A percentile compares a stretch with the other conserved stretches of the same genome.
These are phyloP conservation scores for Myrmecophaga tridactyla DNA, from an alignment of 2,113 vertebrate genomes.

Conservation along the genomic window DNA sequence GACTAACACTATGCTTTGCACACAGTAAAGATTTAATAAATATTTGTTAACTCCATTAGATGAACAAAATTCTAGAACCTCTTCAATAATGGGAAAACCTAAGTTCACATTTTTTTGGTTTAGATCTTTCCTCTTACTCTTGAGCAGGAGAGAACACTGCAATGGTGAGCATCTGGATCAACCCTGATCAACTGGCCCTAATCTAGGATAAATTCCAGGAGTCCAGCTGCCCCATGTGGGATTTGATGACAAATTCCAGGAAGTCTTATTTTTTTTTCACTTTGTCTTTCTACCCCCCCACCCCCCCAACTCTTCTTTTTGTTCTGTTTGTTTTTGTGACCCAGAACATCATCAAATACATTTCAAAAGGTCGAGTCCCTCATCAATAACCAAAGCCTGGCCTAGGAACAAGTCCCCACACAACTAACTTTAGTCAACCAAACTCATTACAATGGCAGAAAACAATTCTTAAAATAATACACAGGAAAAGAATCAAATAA, in stretches of 20 bases:
- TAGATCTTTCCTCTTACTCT: background rate
- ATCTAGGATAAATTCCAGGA: background rate
- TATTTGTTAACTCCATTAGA: background rate
- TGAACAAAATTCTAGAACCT: background rate
- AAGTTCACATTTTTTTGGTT: background rate
- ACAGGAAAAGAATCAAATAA: background rate
- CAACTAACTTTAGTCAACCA: background rate
- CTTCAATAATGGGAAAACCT: background rate
- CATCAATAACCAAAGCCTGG: background rate
- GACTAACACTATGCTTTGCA: background rate
- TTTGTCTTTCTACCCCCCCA: background rate
- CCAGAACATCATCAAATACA: conserved; percentile 22
- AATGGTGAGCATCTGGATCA: too few relatives aligned
- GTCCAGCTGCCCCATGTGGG: background rate
- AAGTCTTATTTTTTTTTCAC: background rate
- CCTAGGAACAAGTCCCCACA: background rate
- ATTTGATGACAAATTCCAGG: background rate
- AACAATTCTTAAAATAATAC: background rate
- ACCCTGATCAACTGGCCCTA: background rate
- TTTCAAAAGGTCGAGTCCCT: background rate
- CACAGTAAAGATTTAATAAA: background rate
- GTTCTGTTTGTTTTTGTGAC: background rate
- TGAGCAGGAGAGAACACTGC: background rate
- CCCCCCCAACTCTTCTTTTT: background rate
- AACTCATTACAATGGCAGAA: background rate